phyloP scores from a whole-genome alignment of 2,888 invertebrate species.

The Ecliptopera silaceata region DNA sequence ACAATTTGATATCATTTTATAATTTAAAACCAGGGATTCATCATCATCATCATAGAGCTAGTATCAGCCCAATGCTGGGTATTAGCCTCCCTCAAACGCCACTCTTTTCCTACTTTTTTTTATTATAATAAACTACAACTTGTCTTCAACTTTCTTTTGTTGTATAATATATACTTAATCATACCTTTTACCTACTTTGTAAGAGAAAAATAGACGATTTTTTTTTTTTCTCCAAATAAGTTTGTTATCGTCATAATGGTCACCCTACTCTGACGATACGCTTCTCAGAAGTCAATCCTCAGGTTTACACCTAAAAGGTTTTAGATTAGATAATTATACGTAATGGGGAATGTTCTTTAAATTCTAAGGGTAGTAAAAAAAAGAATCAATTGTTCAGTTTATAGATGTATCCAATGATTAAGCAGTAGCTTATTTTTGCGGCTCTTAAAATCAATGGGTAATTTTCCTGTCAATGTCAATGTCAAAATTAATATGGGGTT shows the following conservation, averaged over 20 bases:
- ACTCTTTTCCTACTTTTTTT: too few species aligned
- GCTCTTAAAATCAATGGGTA: slow-evolving; percentile 50
- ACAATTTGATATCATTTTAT: too few species aligned
- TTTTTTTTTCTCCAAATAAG: not conserved
- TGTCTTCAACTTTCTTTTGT: too few species aligned
- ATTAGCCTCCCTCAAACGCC: too few species aligned
- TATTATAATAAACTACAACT: too few species aligned
- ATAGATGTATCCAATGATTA: slow-evolving; percentile 67
- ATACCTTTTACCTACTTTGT: too few species aligned
- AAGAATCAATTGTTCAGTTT: slow-evolving; percentile 50
- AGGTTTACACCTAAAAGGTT: slow-evolving; percentile 77
- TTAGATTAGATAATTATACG: slow-evolving; percentile 81
- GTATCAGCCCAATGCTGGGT: too few species aligned
- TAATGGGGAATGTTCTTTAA: slow-evolving; percentile 56
- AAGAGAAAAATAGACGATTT: too few species aligned
- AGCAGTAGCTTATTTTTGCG: slow-evolving; percentile 61
- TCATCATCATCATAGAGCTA: too few species aligned
- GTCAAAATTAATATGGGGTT: slow-evolving; percentile 11
- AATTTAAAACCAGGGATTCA: too few species aligned
- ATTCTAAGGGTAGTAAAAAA: slow-evolving; percentile 49
- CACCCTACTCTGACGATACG: slow-evolving; percentile 50
- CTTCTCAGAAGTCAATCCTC: slow-evolving; percentile 75
- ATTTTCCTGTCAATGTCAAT: slow-evolving; percentile 62
- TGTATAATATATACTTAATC: too few species aligned
- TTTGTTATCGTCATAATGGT: too few species aligned